These are phyloP conservation scores for Xyliphius kryptos DNA, from an alignment of 2,113 vertebrate species.

Conservation along the genomic window DNA sequence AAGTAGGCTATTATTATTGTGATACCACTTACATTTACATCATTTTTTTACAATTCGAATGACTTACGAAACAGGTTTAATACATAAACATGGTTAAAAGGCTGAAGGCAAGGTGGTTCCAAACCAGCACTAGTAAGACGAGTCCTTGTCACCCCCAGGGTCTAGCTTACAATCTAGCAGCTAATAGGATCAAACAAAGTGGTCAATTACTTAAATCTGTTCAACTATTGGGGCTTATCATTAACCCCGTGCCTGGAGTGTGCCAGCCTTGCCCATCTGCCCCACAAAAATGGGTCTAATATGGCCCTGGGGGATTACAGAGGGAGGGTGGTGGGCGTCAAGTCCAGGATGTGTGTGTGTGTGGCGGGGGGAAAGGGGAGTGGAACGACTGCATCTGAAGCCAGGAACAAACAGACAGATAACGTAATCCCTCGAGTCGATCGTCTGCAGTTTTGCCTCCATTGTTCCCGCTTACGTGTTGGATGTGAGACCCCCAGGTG, in stretches of 20 bases:
- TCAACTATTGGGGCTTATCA: constrained; percentile 32
- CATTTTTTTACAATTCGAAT: no score
- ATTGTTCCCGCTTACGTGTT: constrained; percentile 53
- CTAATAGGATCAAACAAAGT: constrained; percentile 66
- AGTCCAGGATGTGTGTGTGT: constrained; percentile 13
- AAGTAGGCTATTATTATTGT: no score
- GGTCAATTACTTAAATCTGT: constrained; percentile 47
- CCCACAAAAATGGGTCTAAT: constrained; percentile 41
- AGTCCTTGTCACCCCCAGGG: constrained; percentile 53
- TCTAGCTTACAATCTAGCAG: constrained; percentile 55
- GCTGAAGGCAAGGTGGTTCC: not conserved
- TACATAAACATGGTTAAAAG: no score
- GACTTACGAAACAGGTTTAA: no score
- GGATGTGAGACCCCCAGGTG: constrained; percentile 51
- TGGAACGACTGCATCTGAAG: not conserved
- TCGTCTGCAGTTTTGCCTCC: constrained; percentile 49
- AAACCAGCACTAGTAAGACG: not conserved
- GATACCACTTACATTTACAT: no score
- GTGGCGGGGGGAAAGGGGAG: not conserved
- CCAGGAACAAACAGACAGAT: constrained; percentile 23
- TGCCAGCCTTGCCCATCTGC: constrained; percentile 57
- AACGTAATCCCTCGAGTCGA: constrained; percentile 45
- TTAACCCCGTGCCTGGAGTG: constrained; percentile 47
- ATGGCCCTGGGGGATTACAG: constrained; percentile 49
- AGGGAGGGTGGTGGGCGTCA: constrained; percentile 26